Evolutionary conservation across 2,888 invertebrate species (phyloP).

Genomic region (Ephialtes manifestator): DNA sequence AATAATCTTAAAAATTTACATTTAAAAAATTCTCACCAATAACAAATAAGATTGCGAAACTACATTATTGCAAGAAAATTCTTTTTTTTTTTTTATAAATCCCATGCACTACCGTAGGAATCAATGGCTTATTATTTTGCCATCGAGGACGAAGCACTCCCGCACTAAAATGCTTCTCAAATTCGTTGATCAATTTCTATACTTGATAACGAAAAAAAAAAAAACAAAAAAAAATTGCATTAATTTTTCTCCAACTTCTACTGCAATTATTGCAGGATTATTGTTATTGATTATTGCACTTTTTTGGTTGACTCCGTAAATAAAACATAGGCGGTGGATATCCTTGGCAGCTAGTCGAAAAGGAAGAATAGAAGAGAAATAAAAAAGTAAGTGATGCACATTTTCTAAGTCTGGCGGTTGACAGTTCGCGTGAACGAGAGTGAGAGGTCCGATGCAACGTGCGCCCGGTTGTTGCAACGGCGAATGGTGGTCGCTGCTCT

Average conservation of each 20-base stretch:
- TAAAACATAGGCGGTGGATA: neutral
- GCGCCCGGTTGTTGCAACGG: slow-evolving; percentile 33
- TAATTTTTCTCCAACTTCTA: neutral
- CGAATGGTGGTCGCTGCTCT: slow-evolving; percentile 33
- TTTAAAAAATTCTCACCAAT: slow-evolving; percentile 4
- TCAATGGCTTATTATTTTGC: neutral
- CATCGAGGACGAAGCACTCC: slow-evolving; percentile 14
- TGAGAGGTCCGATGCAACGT: slow-evolving; percentile 46
- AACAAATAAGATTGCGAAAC: neutral
- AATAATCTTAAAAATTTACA: neutral
- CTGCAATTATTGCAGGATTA: neutral
- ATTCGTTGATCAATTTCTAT: neutral
- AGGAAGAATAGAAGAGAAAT: neutral
- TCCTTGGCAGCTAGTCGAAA: neutral
- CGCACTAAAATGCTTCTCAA: slow-evolving; percentile 16
- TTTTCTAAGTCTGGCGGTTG: slow-evolving; percentile 17
- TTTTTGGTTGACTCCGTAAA: neutral
- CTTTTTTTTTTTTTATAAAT: neutral
- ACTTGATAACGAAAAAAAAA: neutral
- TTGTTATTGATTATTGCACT: slow-evolving; percentile 18
- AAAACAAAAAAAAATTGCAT: neutral
- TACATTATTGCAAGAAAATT: neutral
- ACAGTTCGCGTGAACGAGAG: slow-evolving; percentile 46
- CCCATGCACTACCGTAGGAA: neutral
- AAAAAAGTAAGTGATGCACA: slow-evolving; percentile 15